Percentiles rank a stretch among this genome's conserved stretches.
Evolutionary conservation across 2,888 invertebrate genomes (phyloP).

Genomic region (Monoplex corrugatus): DNA sequence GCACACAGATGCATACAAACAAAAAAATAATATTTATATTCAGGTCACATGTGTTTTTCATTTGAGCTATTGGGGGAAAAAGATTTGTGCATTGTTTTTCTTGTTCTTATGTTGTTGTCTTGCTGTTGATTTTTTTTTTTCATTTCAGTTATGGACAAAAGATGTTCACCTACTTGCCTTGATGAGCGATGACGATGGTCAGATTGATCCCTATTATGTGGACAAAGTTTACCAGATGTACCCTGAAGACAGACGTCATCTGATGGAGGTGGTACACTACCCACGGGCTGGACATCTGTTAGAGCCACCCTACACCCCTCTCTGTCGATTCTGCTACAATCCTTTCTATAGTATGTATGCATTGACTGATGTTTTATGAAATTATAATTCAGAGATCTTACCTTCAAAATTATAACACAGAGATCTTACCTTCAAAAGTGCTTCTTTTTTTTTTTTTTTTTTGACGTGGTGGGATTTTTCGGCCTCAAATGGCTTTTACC

Average conservation of each 20-base stretch:
- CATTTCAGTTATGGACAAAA: constrained; percentile 21
- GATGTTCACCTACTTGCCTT: constrained; percentile 19
- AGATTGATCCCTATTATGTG: not conserved
- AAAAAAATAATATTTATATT: not conserved
- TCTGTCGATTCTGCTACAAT: constrained; percentile 36
- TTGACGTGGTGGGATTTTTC: too few species aligned
- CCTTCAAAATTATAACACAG: too few species aligned
- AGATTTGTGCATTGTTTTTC: too few species aligned
- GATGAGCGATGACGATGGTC: constrained; percentile 34
- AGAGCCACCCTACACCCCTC: constrained; percentile 39
- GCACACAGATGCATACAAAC: too few species aligned
- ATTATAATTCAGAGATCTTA: too few species aligned
- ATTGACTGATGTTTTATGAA: not conserved
- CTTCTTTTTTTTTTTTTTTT: too few species aligned
- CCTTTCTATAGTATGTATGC: constrained; percentile 26
- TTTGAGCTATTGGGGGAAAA: too few species aligned
- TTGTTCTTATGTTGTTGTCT: too few species aligned
- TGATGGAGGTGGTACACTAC: constrained; percentile 46
- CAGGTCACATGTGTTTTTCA: not conserved
- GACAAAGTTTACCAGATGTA: not conserved
- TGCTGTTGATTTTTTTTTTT: not conserved
- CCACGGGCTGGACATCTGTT: constrained; percentile 41
- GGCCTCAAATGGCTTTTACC: too few species aligned
- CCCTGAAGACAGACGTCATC: constrained; percentile 36
- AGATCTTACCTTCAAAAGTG: too few species aligned